Conservation (phyloP, 2,888 invertebrate genomes). For the Boloria selene region DNA sequence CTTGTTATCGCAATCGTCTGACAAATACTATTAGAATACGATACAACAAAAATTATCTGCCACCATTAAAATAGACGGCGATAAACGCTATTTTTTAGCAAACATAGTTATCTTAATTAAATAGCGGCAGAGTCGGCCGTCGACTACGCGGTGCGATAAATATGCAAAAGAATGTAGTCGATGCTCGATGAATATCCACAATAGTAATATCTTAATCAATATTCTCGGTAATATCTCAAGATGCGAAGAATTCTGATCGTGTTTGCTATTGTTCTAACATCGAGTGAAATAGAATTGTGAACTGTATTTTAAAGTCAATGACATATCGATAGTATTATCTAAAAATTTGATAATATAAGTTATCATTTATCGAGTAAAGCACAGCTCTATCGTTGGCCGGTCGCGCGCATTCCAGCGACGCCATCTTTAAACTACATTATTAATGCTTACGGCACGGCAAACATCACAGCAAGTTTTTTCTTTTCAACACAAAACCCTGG, state of each 20-base stretch:
- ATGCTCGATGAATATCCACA: slow-evolving; percentile 37
- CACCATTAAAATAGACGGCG: slow-evolving; percentile 33
- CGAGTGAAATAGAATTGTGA: neutral
- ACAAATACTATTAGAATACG: slow-evolving; percentile 46
- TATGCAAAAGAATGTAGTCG: slow-evolving; percentile 40
- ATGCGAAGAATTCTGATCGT: slow-evolving; percentile 24
- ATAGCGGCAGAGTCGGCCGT: slow-evolving; percentile 48
- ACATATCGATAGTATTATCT: slow-evolving; percentile 20
- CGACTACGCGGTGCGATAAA: slow-evolving; percentile 37
- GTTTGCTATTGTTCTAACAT: slow-evolving; percentile 19
- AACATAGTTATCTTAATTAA: slow-evolving; percentile 60
- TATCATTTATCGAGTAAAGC: slow-evolving; percentile 30
- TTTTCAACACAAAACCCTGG: slow-evolving; percentile 35
- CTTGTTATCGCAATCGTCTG: slow-evolving; percentile 21
- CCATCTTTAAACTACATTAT: slow-evolving; percentile 80
- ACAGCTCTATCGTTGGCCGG: slow-evolving; percentile 58
- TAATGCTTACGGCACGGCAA: slow-evolving; percentile 73
- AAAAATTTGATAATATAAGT: slow-evolving; percentile 18
- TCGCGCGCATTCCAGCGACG: slow-evolving; percentile 70
- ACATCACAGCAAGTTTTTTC: slow-evolving; percentile 61
- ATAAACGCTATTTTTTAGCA: slow-evolving; percentile 46
- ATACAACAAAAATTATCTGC: slow-evolving; percentile 34
- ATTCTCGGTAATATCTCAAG: slow-evolving; percentile 29
- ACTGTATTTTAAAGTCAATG: slow-evolving; percentile 10
- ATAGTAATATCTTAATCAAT: slow-evolving; percentile 35